phyloP scores from a whole-genome alignment of 2,113 vertebrate species.

The Egretta garzetta region DNA sequence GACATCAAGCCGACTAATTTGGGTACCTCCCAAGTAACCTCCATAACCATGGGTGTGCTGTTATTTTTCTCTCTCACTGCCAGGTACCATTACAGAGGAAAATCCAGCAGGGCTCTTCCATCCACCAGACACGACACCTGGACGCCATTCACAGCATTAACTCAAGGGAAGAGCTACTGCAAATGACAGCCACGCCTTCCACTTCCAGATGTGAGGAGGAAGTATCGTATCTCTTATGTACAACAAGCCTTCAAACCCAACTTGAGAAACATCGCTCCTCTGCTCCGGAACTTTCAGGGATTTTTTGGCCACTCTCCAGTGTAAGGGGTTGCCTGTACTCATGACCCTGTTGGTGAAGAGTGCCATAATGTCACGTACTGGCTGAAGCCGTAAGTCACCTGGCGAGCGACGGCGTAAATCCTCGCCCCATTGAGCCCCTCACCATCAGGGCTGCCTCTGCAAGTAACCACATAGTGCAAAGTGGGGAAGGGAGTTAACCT shows the following conservation, averaged over 20 bases:
- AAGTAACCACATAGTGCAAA: neutral
- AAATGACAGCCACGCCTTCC: neutral
- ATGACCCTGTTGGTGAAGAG: rapidly evolving
- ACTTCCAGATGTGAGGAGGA: rapidly evolving
- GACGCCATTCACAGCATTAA: neutral
- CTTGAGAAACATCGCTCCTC: neutral
- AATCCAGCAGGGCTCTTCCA: neutral
- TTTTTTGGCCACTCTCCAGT: neutral
- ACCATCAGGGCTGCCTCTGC: neutral
- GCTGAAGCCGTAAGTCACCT: neutral
- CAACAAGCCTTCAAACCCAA: neutral
- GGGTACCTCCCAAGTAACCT: constrained; percentile 61
- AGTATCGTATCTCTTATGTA: neutral
- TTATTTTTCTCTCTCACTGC: neutral
- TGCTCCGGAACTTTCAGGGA: neutral
- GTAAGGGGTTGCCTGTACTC: rapidly evolving
- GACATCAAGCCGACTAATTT: constrained; percentile 61
- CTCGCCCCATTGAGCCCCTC: neutral
- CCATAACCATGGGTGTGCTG: constrained; percentile 16
- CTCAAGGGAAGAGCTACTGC: neutral
- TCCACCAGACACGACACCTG: rapidly evolving
- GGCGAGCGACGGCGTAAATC: rapidly evolving
- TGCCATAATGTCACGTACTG: neutral
- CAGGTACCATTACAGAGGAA: neutral
- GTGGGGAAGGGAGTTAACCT: rapidly evolving